Conservation (phyloP, 2,113 vertebrate genomes). For the Atractosteus spatula region DNA sequence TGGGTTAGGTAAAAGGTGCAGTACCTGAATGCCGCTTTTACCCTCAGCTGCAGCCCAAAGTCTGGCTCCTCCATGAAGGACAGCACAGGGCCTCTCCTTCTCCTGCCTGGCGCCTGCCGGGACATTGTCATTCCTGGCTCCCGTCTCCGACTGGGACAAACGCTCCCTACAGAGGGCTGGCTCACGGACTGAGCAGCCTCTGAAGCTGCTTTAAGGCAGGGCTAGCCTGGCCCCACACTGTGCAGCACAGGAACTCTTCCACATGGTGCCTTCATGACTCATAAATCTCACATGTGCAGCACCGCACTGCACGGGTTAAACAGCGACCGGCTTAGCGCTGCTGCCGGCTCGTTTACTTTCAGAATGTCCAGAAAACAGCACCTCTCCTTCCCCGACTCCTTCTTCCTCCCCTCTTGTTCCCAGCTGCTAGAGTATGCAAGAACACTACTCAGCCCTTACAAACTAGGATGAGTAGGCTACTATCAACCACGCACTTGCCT, state of each 20-base stretch:
- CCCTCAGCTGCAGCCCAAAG: conserved; percentile 56
- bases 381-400: not conserved
- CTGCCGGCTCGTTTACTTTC: not conserved
- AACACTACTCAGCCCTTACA: conserved; percentile 41
- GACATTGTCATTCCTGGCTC: conserved; percentile 48
- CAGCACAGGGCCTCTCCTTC: conserved; percentile 30
- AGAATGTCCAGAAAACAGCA: not conserved
- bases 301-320: conserved; percentile 29
- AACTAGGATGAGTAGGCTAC: conserved; percentile 36
- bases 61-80: conserved; percentile 31
- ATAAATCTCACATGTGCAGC: conserved; percentile 33
- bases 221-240: conserved; percentile 39
- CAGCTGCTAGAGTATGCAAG: conserved; percentile 25
- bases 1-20: conserved; percentile 25
- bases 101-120: conserved; percentile 32
- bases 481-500: conserved; percentile 38
- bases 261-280: conserved; percentile 52
- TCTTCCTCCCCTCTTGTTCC: conserved; percentile 16
- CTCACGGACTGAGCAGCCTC: conserved; percentile 39
- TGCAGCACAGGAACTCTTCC: conserved; percentile 39
- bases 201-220: conserved; percentile 32
- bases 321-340: not conserved
- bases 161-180: conserved; percentile 42
- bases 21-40: conserved; percentile 59
- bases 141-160: conserved; percentile 45